Base-by-base conservation (phyloP, 2,797 vertebrate species). In the Toxotes lorentzi region DNA sequence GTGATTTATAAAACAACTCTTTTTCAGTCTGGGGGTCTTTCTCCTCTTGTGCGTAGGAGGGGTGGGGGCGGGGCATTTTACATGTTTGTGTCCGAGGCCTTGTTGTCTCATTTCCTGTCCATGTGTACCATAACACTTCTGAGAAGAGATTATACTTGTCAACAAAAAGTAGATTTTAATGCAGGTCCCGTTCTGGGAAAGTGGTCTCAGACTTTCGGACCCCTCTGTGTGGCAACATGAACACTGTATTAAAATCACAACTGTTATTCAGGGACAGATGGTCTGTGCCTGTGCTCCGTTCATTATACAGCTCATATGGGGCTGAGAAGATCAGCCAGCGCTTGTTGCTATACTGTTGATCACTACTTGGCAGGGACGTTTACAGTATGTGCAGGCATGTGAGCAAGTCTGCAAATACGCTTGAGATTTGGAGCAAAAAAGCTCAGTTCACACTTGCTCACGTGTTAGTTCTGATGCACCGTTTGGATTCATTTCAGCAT, bases 261-360 rank as follows among this genome's bases (percentile, higher is more conserved):
- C 27, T 50, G 66, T 60, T 47, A 16, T 58, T 75, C n/a, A 64
- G 57, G 61, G 78, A 48, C 73, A 85, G 79, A 82, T 66, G 60
- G 74, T 63, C 34, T 63, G 61, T 56, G 56, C 72, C 24, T 41
- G 43, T 56, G 38, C 34, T 64, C 45, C 4, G 51, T 59, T 73
- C 67, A 59, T 53, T 51, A 41, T 47, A 53, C 60, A 47, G 69
- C 35, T 10, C 35, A 35, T 35, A 35, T 9, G 35, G 27, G 27
- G 45, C 64, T 35, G 53, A 50, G 27, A 41, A 53, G 53, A 67
- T 79, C 64, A 76, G 77, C 13, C 10, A 5, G 32, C 9, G 7
- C 56, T 56, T 21, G 65, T 40, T 61, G 34, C 48, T 56, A 5
- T 24, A 56, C 56, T 34, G 53, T 50, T 65, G 40, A 62, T 72